Evolutionary conservation across 2,888 invertebrate species (phyloP).

Genomic region (Aspidiotus rigidus): DNA sequence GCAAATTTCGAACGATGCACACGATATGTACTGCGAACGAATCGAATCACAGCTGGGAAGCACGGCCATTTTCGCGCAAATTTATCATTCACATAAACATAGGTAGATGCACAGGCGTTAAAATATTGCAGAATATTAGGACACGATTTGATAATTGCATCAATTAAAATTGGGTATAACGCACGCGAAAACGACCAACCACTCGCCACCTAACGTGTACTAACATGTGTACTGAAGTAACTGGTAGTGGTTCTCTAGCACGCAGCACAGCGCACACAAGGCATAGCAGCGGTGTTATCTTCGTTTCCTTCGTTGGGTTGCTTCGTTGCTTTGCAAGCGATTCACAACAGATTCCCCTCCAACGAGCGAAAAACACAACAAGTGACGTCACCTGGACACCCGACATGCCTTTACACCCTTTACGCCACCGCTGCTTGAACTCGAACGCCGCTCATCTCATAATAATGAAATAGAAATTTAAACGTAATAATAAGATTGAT

Average conservation of each 20-base stretch:
- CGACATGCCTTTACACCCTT: conserved; percentile 26
- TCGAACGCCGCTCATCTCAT: not conserved
- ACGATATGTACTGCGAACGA: conserved; percentile 11
- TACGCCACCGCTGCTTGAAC: not conserved
- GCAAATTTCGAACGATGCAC: conserved; percentile 7
- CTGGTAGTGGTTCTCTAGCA: not conserved
- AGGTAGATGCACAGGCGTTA: too few species aligned
- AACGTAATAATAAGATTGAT: too few species aligned
- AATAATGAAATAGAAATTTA: too few species aligned
- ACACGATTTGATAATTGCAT: too few species aligned
- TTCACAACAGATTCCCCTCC: conserved; percentile 31
- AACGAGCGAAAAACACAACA: conserved; percentile 29
- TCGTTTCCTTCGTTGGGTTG: conserved; percentile 16
- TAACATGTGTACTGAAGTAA: conserved; percentile 14
- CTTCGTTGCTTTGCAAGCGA: conserved; percentile 21
- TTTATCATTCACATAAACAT: too few species aligned
- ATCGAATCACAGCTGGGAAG: conserved; percentile 10
- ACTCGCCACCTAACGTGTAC: conserved; percentile 21
- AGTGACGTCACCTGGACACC: conserved; percentile 31
- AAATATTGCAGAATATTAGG: too few species aligned
- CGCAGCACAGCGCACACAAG: not conserved
- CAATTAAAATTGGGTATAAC: conserved; percentile 11
- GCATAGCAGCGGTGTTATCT: not conserved
- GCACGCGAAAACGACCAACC: conserved; percentile 20
- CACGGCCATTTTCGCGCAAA: conserved; percentile 16